These are phyloP conservation scores for Lagopus leucura DNA, from an alignment of 2,113 vertebrate species.

Conservation along the genomic window DNA sequence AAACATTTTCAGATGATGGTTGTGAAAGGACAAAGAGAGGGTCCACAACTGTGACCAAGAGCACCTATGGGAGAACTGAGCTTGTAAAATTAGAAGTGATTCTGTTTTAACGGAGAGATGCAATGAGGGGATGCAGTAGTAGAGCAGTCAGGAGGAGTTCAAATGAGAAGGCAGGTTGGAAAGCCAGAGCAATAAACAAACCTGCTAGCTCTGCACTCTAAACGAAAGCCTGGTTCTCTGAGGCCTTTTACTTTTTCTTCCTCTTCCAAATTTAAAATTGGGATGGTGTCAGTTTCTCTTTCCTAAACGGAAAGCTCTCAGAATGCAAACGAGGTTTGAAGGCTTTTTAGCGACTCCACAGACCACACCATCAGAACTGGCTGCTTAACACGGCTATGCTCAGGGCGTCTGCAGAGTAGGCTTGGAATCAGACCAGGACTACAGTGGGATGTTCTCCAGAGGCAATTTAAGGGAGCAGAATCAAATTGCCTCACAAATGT, in stretches of 20 bases:
- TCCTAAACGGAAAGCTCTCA: not conserved
- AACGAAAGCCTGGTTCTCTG: not conserved
- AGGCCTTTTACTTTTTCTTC: not conserved
- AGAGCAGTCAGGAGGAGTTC: not conserved
- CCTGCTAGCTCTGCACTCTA: not conserved
- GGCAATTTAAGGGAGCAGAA: conserved; percentile 47
- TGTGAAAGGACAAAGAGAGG: not conserved
- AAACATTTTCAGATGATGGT: not conserved
- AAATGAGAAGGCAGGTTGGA: not conserved
- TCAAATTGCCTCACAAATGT: conserved; percentile 25
- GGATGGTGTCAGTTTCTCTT: not conserved
- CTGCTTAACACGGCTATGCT: fast-evolving
- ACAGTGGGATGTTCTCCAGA: conserved; percentile 7
- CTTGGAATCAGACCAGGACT: not conserved
- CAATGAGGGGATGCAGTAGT: not conserved
- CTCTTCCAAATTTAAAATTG: not conserved
- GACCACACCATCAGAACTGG: fast-evolving
- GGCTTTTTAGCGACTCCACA: not conserved
- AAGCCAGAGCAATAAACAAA: not conserved
- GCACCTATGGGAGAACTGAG: not conserved
- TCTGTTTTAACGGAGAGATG: not conserved
- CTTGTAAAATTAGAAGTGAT: not conserved
- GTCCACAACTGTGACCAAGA: not conserved
- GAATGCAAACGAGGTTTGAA: not conserved
- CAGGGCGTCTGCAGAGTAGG: not conserved